A percentile compares a stretch with the other conserved stretches of the same genome.
phyloP scores from a whole-genome alignment of 2,888 invertebrate genomes.

The Phymatocera aterrima region DNA sequence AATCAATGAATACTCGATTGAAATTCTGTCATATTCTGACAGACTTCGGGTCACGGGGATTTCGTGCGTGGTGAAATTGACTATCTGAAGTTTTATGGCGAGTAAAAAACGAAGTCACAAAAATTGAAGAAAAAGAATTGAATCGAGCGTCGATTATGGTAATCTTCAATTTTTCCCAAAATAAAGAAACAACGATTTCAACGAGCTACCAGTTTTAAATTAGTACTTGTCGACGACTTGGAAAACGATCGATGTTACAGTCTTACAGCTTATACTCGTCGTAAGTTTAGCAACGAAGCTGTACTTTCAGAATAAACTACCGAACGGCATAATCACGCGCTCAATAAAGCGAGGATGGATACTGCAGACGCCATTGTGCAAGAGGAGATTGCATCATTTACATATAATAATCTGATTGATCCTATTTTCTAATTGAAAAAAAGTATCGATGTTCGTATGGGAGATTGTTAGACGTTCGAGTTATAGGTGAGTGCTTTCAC shows the following conservation, averaged over 20 bases:
- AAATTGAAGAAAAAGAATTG: not conserved
- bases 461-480: not conserved
- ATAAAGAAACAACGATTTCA: not conserved
- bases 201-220: not conserved
- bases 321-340: conserved; percentile 18
- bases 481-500: not conserved
- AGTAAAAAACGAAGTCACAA: too few species aligned
- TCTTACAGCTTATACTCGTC: not conserved
- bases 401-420: conserved; percentile 32
- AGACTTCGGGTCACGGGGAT: too few species aligned
- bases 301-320: conserved; percentile 21
- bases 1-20: too few species aligned
- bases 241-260: not conserved
- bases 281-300: not conserved
- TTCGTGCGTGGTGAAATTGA: too few species aligned
- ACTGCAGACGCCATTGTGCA: conserved; percentile 13
- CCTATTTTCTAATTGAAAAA: not conserved
- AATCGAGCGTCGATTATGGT: not conserved
- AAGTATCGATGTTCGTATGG: not conserved
- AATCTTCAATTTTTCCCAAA: conserved; percentile 1
- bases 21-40: too few species aligned
- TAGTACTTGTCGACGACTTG: not conserved
- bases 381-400: conserved; percentile 28
- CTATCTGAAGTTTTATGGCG: too few species aligned
- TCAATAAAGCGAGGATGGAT: not conserved